Evolutionary conservation across 2,888 invertebrate species (phyloP).

Genomic region (Pheosia gnoma): DNA sequence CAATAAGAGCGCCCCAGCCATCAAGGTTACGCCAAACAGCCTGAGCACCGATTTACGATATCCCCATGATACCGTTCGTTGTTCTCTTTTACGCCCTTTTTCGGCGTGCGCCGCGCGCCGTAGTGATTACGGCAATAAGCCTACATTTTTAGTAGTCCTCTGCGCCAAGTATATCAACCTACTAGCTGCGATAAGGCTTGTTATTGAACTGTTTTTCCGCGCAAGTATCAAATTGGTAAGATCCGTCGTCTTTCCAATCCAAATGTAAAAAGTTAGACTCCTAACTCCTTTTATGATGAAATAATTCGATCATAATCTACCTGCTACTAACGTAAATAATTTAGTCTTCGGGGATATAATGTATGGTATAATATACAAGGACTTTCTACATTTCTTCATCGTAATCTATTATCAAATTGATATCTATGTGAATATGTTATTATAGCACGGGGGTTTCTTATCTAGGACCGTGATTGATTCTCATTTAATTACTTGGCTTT

Average conservation of each 20-base stretch:
- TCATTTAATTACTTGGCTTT: too few species aligned
- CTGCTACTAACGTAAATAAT: too few species aligned
- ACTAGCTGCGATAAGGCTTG: background rate
- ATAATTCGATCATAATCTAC: too few species aligned
- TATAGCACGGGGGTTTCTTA: too few species aligned
- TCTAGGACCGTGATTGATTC: too few species aligned
- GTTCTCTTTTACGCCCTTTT: constrained; percentile 21
- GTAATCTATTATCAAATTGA: too few species aligned
- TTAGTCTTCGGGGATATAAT: too few species aligned
- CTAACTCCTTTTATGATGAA: too few species aligned
- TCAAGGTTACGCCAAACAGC: constrained; percentile 28
- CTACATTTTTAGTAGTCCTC: constrained; percentile 20
- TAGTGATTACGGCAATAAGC: constrained; percentile 27
- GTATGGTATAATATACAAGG: too few species aligned
- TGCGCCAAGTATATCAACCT: background rate
- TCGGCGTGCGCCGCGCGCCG: constrained; percentile 11
- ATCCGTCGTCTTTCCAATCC: background rate
- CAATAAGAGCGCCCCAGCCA: constrained; percentile 17
- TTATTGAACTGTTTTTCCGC: background rate
- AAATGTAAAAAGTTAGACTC: background rate
- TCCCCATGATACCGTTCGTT: constrained; percentile 24
- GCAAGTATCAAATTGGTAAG: background rate
- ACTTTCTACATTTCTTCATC: too few species aligned
- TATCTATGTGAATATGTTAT: too few species aligned
- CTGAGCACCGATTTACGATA: constrained; percentile 20